These are phyloP conservation scores for Aulostomus chinensis DNA, from an alignment of 2,797 vertebrate genomes.

Conservation along the genomic window DNA sequence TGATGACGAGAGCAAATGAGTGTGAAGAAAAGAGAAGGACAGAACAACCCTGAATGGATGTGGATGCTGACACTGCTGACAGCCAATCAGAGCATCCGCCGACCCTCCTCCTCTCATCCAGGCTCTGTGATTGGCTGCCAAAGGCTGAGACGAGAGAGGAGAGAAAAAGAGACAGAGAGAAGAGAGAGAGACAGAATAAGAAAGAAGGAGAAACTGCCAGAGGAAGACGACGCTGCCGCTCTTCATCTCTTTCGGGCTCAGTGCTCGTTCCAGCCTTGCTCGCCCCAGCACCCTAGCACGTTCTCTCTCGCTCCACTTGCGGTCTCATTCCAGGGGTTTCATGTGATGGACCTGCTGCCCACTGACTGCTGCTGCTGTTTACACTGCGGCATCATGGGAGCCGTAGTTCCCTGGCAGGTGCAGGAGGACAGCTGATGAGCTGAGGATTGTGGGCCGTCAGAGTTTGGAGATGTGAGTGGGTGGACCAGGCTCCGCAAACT, in stretches of 20 bases:
- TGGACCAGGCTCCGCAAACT: conserved; percentile 25
- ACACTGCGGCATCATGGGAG: conserved; percentile 58
- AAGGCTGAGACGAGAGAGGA: conserved; percentile 23
- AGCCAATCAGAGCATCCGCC: conserved; percentile 48
- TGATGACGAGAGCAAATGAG: background rate
- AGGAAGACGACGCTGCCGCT: conserved; percentile 14
- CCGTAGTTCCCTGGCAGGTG: conserved; percentile 35
- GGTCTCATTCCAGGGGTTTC: conserved; percentile 14
- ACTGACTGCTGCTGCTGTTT: conserved; percentile 52
- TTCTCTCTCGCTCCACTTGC: background rate
- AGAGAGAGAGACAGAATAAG: conserved; percentile 14
- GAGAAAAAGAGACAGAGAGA: conserved; percentile 13
- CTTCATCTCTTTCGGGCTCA: conserved; percentile 17
- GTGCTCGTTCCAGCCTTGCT: too few relatives aligned
- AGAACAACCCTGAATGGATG: conserved; percentile 54
- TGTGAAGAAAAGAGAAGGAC: background rate
- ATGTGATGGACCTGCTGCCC: conserved; percentile 47
- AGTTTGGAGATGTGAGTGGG: conserved; percentile 63
- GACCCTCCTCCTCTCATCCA: conserved; percentile 27
- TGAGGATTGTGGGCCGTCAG: conserved; percentile 31
- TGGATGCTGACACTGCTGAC: conserved; percentile 8
- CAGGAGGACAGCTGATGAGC: conserved; percentile 50
- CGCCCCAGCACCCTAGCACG: conserved; percentile 14
- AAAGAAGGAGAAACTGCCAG: conserved; percentile 32
- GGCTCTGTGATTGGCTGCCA: conserved; percentile 49